phyloP scores from a whole-genome alignment of 1,140 invertebrate genomes.

The Drosophila triauraria region DNA sequence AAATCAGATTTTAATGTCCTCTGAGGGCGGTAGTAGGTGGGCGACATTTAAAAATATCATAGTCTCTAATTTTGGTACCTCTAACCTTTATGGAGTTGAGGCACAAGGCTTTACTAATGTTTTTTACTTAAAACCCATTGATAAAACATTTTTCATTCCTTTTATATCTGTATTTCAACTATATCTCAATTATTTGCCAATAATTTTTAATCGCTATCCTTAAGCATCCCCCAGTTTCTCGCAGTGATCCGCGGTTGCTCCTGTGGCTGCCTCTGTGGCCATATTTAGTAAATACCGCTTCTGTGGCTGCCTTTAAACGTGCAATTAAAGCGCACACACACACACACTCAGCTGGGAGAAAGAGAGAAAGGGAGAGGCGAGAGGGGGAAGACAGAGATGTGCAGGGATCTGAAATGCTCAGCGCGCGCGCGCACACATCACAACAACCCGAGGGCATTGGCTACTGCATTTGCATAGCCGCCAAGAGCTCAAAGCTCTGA shows the following conservation, averaged over 20 bases:
- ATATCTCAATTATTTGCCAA: not conserved
- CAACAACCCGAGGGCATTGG: slow-evolving; percentile 84
- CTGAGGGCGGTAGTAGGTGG: too few relatives aligned
- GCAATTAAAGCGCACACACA: slow-evolving; percentile 76
- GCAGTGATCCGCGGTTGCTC: slow-evolving; percentile 8
- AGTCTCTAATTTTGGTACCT: not conserved
- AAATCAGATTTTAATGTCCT: not conserved
- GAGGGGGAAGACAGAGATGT: slow-evolving; percentile 2
- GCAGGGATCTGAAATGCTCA: slow-evolving; percentile 34
- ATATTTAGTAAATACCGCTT: slow-evolving; percentile 84
- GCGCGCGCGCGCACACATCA: slow-evolving; percentile 78
- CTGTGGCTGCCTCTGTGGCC: slow-evolving; percentile 53
- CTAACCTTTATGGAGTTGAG: too few relatives aligned
- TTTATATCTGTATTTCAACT: too few relatives aligned
- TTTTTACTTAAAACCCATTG: too few relatives aligned
- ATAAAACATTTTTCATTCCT: too few relatives aligned
- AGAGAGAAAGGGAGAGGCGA: slow-evolving; percentile 6
- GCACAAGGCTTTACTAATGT: too few relatives aligned
- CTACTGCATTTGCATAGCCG: slow-evolving; percentile 84
- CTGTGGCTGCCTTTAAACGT: slow-evolving; percentile 81
- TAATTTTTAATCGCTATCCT: not conserved
- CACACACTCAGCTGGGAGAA: slow-evolving; percentile 18
- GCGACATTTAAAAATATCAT: not conserved
- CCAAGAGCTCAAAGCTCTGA: slow-evolving; percentile 54
- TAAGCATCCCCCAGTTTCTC: not conserved